Evolutionary conservation across 2,113 vertebrate species (phyloP).

Genomic region (Echinops telfairi): DNA sequence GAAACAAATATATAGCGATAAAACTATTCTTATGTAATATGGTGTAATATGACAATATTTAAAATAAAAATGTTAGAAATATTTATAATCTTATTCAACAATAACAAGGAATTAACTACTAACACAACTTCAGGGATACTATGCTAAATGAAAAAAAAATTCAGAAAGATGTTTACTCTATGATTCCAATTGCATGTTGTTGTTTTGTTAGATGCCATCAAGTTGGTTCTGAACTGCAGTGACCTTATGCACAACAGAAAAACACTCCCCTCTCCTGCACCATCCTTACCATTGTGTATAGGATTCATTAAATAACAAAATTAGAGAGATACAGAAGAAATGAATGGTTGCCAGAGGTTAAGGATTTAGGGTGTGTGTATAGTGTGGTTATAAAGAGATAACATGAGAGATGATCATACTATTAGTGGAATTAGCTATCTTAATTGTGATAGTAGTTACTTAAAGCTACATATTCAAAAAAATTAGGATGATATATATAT

Average conservation of each 20-base stretch:
- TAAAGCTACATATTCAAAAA: not conserved
- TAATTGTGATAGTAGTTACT: not conserved
- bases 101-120: not conserved
- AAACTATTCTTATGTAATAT: not conserved
- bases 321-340: not conserved
- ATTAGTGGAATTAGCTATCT: not conserved
- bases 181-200: too few species aligned
- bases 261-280: too few species aligned
- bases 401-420: not conserved
- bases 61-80: slow-evolving; percentile 9
- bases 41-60: slow-evolving; percentile 15
- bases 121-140: not conserved
- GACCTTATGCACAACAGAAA: too few species aligned
- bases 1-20: slow-evolving; percentile 59
- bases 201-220: too few species aligned
- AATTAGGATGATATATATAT: not conserved
- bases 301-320: not conserved
- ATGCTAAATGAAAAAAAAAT: not conserved
- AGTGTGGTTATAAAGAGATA: not conserved
- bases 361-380: not conserved
- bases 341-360: not conserved
- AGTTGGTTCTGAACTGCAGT: too few species aligned
- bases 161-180: not conserved
- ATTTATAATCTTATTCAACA: not conserved
- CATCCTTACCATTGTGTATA: not conserved